Conservation (phyloP, 2,113 vertebrate genomes). For the Madoqua kirkii region DNA sequence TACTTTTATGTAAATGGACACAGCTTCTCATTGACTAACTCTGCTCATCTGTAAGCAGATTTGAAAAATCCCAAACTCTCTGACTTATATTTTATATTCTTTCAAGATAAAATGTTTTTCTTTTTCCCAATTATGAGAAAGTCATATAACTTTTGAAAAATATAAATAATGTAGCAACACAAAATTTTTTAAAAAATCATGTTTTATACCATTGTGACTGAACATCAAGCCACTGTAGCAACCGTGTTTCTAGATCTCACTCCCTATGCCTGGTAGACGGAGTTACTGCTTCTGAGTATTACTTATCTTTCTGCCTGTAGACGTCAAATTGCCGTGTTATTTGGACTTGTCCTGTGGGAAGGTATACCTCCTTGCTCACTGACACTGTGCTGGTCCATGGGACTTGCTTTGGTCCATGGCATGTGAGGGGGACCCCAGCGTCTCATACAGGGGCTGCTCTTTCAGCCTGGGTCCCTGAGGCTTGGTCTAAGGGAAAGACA, state of each 20-base stretch:
- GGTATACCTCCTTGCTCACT: neutral
- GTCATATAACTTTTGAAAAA: neutral
- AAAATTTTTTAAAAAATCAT: no score
- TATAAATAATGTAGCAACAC: neutral
- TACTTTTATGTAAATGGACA: neutral
- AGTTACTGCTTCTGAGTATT: neutral
- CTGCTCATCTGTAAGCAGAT: neutral
- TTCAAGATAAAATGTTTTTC: neutral
- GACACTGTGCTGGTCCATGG: neutral
- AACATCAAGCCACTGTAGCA: no score
- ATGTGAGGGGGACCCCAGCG: neutral
- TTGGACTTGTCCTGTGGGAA: neutral
- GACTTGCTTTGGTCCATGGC: neutral
- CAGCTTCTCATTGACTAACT: neutral
- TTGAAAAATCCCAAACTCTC: neutral
- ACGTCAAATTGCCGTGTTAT: neutral
- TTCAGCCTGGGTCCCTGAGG: neutral
- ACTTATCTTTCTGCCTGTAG: neutral
- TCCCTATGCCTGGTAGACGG: neutral
- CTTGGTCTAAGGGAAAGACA: neutral
- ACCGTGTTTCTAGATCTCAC: neutral
- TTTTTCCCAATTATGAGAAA: neutral
- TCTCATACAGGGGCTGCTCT: neutral
- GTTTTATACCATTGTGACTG: neutral
- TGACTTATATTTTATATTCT: neutral